A percentile compares a stretch with the other conserved stretches of the same genome.
phyloP scores from a whole-genome alignment of 1,140 invertebrate genomes.

The Acromyrmex echinatior region DNA sequence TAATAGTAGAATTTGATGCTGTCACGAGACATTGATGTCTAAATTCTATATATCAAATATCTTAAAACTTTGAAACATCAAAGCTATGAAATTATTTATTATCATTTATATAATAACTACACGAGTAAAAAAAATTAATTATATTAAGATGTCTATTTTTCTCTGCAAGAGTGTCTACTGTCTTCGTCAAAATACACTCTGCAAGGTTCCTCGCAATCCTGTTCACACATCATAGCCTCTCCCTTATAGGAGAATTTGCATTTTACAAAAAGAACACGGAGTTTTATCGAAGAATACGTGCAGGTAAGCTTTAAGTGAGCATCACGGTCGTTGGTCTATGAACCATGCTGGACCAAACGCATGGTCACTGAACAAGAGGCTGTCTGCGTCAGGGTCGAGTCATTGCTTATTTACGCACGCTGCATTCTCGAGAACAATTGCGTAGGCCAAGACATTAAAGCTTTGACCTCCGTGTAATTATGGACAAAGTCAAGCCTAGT shows the following conservation, averaged over 20 bases:
- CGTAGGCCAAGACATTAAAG: slow-evolving; percentile 72
- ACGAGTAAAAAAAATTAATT: neutral
- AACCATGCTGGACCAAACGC: slow-evolving; percentile 64
- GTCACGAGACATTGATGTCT: neutral
- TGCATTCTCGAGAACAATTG: slow-evolving; percentile 72
- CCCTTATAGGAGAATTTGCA: slow-evolving; percentile 78
- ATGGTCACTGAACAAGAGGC: slow-evolving; percentile 77
- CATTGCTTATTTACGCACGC: slow-evolving; percentile 72
- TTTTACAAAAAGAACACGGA: slow-evolving; percentile 78
- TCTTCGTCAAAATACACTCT: slow-evolving; percentile 55
- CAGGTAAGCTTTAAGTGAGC: slow-evolving; percentile 77
- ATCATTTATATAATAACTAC: no score
- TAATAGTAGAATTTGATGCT: slow-evolving; percentile 37
- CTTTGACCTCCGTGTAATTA: slow-evolving; percentile 72
- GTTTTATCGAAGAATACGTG: slow-evolving; percentile 77
- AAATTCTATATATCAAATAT: neutral
- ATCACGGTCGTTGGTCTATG: slow-evolving; percentile 72
- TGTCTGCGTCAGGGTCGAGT: slow-evolving; percentile 76
- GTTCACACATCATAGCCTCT: slow-evolving; percentile 66
- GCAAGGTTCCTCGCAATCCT: slow-evolving; percentile 54
- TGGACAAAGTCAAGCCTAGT: slow-evolving; percentile 53
- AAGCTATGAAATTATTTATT: neutral
- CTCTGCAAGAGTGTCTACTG: slow-evolving; percentile 10
- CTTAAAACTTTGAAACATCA: neutral
- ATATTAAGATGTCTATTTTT: slow-evolving; percentile 11